Evolutionary conservation across 2,113 vertebrate genomes (phyloP).

Genomic region (Percina caprodes): DNA sequence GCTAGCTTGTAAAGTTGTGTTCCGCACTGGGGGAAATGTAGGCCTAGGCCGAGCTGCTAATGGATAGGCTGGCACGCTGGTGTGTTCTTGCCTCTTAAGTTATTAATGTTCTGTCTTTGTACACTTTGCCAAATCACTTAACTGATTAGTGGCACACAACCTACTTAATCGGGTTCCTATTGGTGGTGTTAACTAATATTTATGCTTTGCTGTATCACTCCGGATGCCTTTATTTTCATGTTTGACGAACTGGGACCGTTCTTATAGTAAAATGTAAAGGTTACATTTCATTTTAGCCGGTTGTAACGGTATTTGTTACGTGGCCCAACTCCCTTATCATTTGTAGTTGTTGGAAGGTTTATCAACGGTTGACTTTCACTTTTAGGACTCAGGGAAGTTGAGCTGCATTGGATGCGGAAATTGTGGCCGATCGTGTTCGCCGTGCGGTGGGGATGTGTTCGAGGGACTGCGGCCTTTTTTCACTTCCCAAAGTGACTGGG

Average conservation of each 20-base stretch:
- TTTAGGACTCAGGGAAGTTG: neutral
- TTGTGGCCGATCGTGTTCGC: slow-evolving; percentile 12
- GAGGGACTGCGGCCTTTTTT: slow-evolving; percentile 58
- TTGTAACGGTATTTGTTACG: neutral
- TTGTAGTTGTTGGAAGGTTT: neutral
- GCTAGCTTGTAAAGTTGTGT: slow-evolving; percentile 77
- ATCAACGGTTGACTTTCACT: neutral
- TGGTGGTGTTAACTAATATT: neutral
- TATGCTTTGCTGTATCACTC: slow-evolving; percentile 73
- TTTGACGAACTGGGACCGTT: neutral
- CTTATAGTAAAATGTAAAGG: neutral
- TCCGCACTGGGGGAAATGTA: slow-evolving; percentile 56
- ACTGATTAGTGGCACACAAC: slow-evolving; percentile 49
- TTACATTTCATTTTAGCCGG: neutral
- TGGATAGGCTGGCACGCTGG: slow-evolving; percentile 43
- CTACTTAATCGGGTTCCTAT: neutral
- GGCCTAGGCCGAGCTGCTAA: slow-evolving; percentile 71
- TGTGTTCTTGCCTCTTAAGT: slow-evolving; percentile 65
- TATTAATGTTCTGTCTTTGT: slow-evolving; percentile 66
- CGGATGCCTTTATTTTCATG: slow-evolving; percentile 56
- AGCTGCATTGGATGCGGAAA: slow-evolving; percentile 69
- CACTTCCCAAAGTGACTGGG: neutral
- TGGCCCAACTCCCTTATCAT: neutral
- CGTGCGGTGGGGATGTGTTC: neutral
- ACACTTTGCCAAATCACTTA: slow-evolving; percentile 61